Evolutionary conservation across 2,888 invertebrate species (phyloP), one percentile per base, ranked within the genome.

Genomic region (Prenolepis imparis): DNA sequence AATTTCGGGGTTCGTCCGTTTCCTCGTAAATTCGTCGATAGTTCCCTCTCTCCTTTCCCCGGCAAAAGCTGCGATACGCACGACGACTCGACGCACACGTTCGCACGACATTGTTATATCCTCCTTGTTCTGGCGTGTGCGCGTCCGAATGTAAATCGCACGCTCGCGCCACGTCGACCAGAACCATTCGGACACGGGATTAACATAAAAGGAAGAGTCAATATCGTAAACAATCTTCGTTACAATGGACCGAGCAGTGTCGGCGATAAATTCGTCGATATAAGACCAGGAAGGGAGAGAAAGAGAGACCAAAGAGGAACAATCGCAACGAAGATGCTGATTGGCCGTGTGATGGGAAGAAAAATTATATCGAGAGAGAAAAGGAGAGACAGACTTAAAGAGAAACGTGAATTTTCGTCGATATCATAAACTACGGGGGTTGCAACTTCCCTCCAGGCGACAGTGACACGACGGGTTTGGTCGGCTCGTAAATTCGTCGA

Each of bases 11-110:
- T 86, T 91, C 90, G 93, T 93, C 92, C 93, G 94, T 93, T 94
- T 94, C 90, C 90, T 94, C 94, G 91, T 94, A 94, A 94, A 94
- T 94, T 94, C 94, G 92, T 94, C 94, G 94, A 94, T 94, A 92
- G 91, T 90, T 90, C 89, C 39, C 64, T 41, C 63, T 3, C 83
- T 77, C 82, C 57, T 9, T 9, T 67, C 70, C 80, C 82, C 87
- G 39, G 36, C n/a, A 24, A 41, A 66, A 66, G 66, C 52, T 72
- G 55, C 75, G 61, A 59, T 83, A 80, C 77, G 83, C 72, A 80
- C 82, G 68, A 77, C 44, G 73, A 48, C 63, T 86, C 44, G 66
- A 85, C 86, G 87, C 85, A 85, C 84, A 83, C 63, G 88, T 90
- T 90, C 88, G 90, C 91, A 89, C 89, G 78, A 61, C 74, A 63